Evolutionary conservation across 2,888 invertebrate species (phyloP).

Genomic region (Monopis laevigella): DNA sequence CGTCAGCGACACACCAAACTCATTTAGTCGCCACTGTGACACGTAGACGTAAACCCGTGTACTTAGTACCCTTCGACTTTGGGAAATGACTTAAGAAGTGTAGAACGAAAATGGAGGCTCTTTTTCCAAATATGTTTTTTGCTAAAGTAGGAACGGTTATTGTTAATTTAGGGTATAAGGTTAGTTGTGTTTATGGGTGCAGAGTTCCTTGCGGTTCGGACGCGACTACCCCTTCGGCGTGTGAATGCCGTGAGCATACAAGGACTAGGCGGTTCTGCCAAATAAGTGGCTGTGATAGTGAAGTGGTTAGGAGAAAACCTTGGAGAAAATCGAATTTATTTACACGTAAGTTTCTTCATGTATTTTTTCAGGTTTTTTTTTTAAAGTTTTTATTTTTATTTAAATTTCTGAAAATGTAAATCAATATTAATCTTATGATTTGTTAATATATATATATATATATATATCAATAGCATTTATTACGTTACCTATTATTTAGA

Average conservation of each 20-base stretch:
- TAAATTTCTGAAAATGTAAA: no score
- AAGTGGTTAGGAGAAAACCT: slow-evolving; percentile 41
- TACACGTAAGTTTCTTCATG: slow-evolving; percentile 48
- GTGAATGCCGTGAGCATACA: neutral
- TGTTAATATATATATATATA: no score
- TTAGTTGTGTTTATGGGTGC: neutral
- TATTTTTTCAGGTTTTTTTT: no score
- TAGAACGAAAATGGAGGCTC: slow-evolving; percentile 7
- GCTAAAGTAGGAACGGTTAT: slow-evolving; percentile 40
- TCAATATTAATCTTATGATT: no score
- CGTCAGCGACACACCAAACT: slow-evolving; percentile 46
- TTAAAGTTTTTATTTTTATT: no score
- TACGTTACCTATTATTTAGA: no score
- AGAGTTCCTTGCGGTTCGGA: neutral
- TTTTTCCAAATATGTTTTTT: slow-evolving; percentile 7
- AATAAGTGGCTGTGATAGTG: slow-evolving; percentile 59
- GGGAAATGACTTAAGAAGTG: slow-evolving; percentile 1
- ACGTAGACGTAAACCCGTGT: slow-evolving; percentile 46
- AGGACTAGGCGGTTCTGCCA: slow-evolving; percentile 10
- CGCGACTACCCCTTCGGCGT: neutral
- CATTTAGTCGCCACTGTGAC: slow-evolving; percentile 59
- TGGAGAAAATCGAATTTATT: slow-evolving; percentile 46
- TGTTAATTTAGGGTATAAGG: slow-evolving; percentile 44
- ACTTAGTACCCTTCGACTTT: neutral
- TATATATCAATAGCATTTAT: no score